Percentiles rank a stretch among this genome's conserved stretches.
These are phyloP conservation scores for Pseudanteris insignis DNA, from an alignment of 2,888 invertebrate genomes.

Conservation along the genomic window DNA sequence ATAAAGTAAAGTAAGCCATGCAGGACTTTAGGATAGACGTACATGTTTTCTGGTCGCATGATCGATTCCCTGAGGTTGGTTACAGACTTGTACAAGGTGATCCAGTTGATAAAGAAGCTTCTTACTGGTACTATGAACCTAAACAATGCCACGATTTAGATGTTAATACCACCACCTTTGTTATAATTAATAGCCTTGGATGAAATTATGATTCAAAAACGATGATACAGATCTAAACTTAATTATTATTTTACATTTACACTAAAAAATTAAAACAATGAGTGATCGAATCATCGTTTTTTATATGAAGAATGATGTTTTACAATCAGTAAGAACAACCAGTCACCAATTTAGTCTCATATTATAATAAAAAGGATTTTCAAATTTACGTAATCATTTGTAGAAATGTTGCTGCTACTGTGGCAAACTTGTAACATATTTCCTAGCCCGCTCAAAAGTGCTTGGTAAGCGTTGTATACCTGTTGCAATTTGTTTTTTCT, in stretches of 20 bases:
- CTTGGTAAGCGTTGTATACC: slow-evolving; percentile 76
- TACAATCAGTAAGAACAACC: slow-evolving; percentile 48
- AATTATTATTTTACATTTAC: too few relatives aligned
- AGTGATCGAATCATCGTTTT: slow-evolving; percentile 17
- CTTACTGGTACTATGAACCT: slow-evolving; percentile 96
- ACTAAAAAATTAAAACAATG: background rate
- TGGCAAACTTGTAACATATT: slow-evolving; percentile 76
- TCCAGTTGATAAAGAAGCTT: slow-evolving; percentile 94
- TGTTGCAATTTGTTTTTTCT: slow-evolving; percentile 60
- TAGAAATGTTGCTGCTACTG: slow-evolving; percentile 63
- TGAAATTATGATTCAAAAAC: slow-evolving; percentile 17
- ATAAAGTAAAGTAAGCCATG: slow-evolving; percentile 34
- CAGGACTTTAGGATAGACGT: slow-evolving; percentile 65
- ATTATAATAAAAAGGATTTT: slow-evolving; percentile 40
- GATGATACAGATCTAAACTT: slow-evolving; percentile 11
- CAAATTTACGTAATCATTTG: slow-evolving; percentile 62
- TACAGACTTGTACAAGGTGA: slow-evolving; percentile 95
- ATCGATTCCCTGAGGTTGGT: slow-evolving; percentile 80
- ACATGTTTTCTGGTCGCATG: slow-evolving; percentile 80
- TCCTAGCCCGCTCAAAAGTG: slow-evolving; percentile 74
- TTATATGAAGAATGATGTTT: slow-evolving; percentile 10
- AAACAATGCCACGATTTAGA: slow-evolving; percentile 59
- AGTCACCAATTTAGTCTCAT: slow-evolving; percentile 61
- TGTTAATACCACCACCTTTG: slow-evolving; percentile 46
- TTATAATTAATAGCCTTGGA: slow-evolving; percentile 25